Evolutionary conservation across 2,113 vertebrate genomes (phyloP).

Genomic region (Tragelaphus strepsiceros): DNA sequence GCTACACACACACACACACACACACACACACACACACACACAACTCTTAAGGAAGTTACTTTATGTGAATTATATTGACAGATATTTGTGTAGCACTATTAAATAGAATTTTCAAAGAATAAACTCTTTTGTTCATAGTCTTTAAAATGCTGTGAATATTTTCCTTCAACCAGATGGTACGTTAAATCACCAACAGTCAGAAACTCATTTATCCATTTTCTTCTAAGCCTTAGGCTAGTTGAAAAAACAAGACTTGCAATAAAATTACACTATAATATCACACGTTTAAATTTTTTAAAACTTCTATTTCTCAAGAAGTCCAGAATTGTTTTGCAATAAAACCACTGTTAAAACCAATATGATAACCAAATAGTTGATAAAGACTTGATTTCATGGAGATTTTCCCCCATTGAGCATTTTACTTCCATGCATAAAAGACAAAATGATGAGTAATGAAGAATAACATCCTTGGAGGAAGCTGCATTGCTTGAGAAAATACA

Average conservation of each 20-base stretch:
- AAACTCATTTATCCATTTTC: slow-evolving; percentile 28
- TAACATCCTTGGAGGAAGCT: neutral
- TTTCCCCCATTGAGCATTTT: neutral
- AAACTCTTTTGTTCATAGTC: neutral
- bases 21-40: neutral
- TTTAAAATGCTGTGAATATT: neutral
- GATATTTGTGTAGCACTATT: neutral
- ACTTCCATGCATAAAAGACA: neutral
- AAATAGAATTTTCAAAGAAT: neutral
- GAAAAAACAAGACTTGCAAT: slow-evolving; percentile 1
- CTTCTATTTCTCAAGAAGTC: neutral
- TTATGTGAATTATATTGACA: neutral
- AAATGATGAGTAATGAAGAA: neutral
- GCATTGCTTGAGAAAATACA: neutral
- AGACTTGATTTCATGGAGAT: neutral
- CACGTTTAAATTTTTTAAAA: slow-evolving; percentile 32
- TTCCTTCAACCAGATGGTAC: neutral
- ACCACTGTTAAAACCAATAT: neutral
- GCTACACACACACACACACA: too few relatives aligned
- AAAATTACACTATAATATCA: neutral
- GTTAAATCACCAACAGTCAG: slow-evolving; percentile 35
- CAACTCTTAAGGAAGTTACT: neutral
- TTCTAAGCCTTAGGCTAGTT: neutral
- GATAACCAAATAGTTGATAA: neutral
- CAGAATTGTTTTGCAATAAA: neutral